phyloP scores from a whole-genome alignment of 1,140 invertebrate species.

The Drosophila navojoa region DNA sequence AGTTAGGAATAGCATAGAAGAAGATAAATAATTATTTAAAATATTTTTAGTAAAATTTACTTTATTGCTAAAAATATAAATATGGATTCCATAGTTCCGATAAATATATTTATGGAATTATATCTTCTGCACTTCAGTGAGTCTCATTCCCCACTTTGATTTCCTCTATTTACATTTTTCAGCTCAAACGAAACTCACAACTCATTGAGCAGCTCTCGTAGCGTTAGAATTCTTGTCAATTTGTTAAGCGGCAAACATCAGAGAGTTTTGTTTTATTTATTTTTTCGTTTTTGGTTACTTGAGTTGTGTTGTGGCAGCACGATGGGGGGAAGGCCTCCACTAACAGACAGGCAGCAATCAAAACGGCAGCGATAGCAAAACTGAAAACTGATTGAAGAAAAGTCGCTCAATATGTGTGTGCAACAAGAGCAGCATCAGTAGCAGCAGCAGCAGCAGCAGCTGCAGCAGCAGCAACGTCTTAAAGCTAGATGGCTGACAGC shows the following conservation, averaged over 20 bases:
- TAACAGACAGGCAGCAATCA: slow-evolving; percentile 46
- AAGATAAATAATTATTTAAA: too few relatives aligned
- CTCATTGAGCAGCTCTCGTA: slow-evolving; percentile 42
- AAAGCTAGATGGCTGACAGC: slow-evolving; percentile 8
- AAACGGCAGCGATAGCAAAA: slow-evolving; percentile 49
- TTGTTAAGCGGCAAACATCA: slow-evolving; percentile 52
- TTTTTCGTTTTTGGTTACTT: slow-evolving; percentile 31
- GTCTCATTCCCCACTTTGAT: not conserved
- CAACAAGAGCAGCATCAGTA: not conserved
- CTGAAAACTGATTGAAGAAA: slow-evolving; percentile 28
- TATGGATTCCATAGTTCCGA: too few relatives aligned
- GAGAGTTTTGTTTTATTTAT: slow-evolving; percentile 12
- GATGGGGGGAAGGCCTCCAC: slow-evolving; percentile 20
- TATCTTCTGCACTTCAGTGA: too few relatives aligned
- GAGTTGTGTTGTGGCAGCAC: slow-evolving; percentile 31
- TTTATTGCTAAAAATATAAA: too few relatives aligned
- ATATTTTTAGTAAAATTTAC: too few relatives aligned
- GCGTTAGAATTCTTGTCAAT: slow-evolving; percentile 56
- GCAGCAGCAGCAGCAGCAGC: not conserved
- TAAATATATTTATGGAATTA: too few relatives aligned
- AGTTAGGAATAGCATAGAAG: too few relatives aligned
- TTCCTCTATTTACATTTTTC: not conserved
- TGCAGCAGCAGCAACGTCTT: slow-evolving; percentile 4
- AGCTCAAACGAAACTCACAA: slow-evolving; percentile 1
- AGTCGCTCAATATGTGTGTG: slow-evolving; percentile 19